Evolutionary conservation across 2,888 invertebrate species (phyloP), one percentile per base, ranked within the genome.

Genomic region (Ceriagrion tenellum): DNA sequence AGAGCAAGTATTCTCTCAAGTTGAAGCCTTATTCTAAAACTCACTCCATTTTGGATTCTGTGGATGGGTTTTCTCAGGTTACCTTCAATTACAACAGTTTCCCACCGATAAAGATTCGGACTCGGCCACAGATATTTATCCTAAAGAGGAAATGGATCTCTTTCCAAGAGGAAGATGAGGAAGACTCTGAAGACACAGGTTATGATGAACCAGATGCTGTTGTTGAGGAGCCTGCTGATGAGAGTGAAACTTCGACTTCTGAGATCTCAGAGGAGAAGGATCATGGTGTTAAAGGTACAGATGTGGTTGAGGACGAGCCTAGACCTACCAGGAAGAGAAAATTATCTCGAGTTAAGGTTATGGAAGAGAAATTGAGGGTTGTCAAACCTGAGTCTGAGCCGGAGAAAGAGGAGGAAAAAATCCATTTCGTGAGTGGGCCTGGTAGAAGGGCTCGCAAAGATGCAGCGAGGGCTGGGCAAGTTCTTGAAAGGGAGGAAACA

Each of bases 41-140:
- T 0, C 99, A 98, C 96, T 98, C 98, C 89, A 97, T 98, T 90
- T 96, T 99, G 95, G 98, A 98, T 96, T 98, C 98, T 95, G 97
- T 99, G 35, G 98, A 99, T 96, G 98, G 98, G 95, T 99, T 99
- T 96, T 98, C 98, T 95, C 98, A 98, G 96, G 98, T 99, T 95
- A 97, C 98, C 63, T 97, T 99, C 96, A 98, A 98, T 96, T 98
- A 99, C 96, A 98, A 98, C 96, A 97, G 98, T 35, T 97, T 99
- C 95, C 98, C 99, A 12, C 99, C 99, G 0, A 98, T 99, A 63
- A 98, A 98, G 97, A 95, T 96, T 2, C 96, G 96, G 95, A 98
- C 98, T 0, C 98, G 98, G 96, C 98, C 99, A 0, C 98, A 98
- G 95, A 97, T 99, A 95, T 98, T 98, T 96, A 98, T 99, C 96